Base-by-base conservation (phyloP, 2,113 vertebrate species). In the Malaclemys terrapin region DNA sequence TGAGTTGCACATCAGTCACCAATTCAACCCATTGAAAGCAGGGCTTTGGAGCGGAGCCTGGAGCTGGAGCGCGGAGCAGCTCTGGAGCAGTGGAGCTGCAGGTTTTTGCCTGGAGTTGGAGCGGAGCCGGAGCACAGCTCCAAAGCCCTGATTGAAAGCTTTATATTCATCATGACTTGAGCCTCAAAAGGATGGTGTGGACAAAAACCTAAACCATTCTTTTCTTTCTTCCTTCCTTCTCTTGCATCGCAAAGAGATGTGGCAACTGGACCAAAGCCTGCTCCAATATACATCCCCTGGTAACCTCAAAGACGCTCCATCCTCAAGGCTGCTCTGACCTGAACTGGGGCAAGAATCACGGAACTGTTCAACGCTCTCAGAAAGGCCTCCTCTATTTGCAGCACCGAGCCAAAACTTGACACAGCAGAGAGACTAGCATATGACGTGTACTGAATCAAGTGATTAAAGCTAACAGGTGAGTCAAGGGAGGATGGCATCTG, bases 1-100 rank as follows among this genome's bases (percentile, higher is more conserved):
- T 16, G 72, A 94, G 89, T 59, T 59, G 57, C 17, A 53, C 52
- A 20, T 20, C 57, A 86, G 29, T 86, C 16, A 42, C 16, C 0
- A 0, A 72, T 1, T 2, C 0, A 0, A 75, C 84, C 20, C 2
- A 0, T 53, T 85, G 84, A 14, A 84, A 94, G 85, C 10, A 47
- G 45, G 45, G 45, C 45, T 47, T 47, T 47, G 45, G 45, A 47
- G 45, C 45, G 45, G 45, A 47, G 45, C 45, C 45, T 2, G 45
- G 45, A 47, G 45, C 45, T 47, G 45, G 45, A 47, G 45, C 2
- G 45, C 8, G 45, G 45, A 47, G 8, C 45, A 47, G 5, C 45
- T 47, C 45, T 2, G 45, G 45, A 47, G 45, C 45, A 47, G 45
- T 47, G 45, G 45, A 47, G 45, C 45, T 47, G 45, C 45, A 47